Conservation (phyloP, 2,113 vertebrate genomes). For the Pteropus alecto region DNA sequence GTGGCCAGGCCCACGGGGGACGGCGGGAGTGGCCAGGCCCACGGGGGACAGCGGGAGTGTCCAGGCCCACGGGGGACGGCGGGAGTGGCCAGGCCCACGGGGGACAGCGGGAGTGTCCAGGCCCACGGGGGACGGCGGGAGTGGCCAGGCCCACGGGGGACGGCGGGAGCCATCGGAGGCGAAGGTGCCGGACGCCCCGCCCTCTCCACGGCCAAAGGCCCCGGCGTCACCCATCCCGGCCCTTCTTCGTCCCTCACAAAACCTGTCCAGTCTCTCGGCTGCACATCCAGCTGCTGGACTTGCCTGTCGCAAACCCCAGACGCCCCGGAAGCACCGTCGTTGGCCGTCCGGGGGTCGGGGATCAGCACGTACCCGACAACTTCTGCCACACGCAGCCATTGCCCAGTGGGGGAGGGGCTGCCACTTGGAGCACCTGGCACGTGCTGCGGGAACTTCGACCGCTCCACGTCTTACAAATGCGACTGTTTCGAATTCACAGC, state of each 20-base stretch:
- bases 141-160: not conserved
- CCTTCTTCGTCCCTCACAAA: not conserved
- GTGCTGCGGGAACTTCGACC: too few relatives aligned
- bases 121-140: too few relatives aligned
- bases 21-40: too few relatives aligned
- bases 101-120: too few relatives aligned
- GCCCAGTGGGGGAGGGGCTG: fast-evolving
- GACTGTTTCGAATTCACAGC: not conserved
- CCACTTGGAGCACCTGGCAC: fast-evolving
- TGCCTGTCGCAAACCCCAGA: not conserved
- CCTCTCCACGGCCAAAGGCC: not conserved
- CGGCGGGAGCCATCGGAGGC: not conserved
- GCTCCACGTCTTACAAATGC: not conserved
- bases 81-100: not conserved
- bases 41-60: too few relatives aligned
- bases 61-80: not conserved
- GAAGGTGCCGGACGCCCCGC: not conserved
- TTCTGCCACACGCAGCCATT: too few relatives aligned
- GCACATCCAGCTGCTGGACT: not conserved
- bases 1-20: not conserved
- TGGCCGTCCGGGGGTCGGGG: not conserved
- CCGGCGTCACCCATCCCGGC: not conserved
- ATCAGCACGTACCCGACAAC: too few relatives aligned
- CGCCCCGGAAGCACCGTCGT: not conserved
- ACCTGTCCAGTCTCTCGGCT: not conserved